Conservation (phyloP, 2,797 vertebrate genomes). For the Lacerta viridis region DNA sequence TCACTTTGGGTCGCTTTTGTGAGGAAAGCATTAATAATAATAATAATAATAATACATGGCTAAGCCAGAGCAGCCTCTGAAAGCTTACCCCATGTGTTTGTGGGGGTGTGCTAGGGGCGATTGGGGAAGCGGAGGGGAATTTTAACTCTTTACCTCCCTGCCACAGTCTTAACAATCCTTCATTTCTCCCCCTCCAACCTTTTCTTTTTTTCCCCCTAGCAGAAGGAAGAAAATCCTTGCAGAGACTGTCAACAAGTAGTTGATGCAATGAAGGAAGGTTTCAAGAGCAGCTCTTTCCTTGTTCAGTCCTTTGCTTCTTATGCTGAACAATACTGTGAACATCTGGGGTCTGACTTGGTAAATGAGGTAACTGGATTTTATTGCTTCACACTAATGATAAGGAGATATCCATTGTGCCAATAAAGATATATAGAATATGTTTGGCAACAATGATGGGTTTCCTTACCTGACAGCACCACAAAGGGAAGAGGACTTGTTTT, state of each 20-base stretch:
- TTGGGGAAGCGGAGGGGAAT: neutral
- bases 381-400: neutral
- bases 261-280: constrained; percentile 80
- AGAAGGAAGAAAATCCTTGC: constrained; percentile 81
- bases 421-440: neutral
- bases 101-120: neutral
- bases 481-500: neutral
- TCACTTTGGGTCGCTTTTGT: too few relatives aligned
- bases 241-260: constrained; percentile 88
- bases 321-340: constrained; percentile 82
- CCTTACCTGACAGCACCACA: too few relatives aligned
- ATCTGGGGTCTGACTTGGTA: constrained; percentile 81
- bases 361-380: constrained; percentile 81
- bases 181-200: fast-evolving
- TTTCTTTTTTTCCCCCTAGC: neutral
- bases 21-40: too few relatives aligned
- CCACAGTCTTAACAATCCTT: neutral
- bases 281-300: constrained; percentile 81
- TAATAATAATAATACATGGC: neutral
- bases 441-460: neutral
- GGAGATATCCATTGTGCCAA: neutral
- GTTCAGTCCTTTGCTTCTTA: constrained; percentile 75
- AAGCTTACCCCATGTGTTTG: neutral
- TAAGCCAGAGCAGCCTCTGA: too few relatives aligned
- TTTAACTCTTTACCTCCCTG: neutral